phyloP scores from a whole-genome alignment of 2,113 vertebrate species.

The Hydrochoerus hydrochaeris region DNA sequence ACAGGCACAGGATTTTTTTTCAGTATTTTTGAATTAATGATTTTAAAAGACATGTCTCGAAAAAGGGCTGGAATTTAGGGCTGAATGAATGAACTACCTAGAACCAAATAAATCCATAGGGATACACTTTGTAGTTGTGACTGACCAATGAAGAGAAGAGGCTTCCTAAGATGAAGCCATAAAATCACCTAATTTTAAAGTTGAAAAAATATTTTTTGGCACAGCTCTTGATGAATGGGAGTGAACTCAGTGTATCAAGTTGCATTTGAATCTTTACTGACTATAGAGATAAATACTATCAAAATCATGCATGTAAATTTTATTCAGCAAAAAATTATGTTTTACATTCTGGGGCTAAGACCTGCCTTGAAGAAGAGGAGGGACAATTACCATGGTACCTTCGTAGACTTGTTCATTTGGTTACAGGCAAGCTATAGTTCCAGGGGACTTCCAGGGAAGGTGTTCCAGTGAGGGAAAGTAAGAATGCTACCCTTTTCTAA shows the following conservation, averaged over 20 bases:
- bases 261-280: background rate
- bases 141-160: background rate
- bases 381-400: background rate
- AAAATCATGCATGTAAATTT: background rate
- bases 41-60: background rate
- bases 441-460: background rate
- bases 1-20: background rate
- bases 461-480: background rate
- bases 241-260: background rate
- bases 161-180: background rate
- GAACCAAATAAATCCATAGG: background rate
- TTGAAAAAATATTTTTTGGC: conserved; percentile 4
- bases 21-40: background rate
- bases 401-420: background rate
- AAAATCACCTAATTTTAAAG: conserved; percentile 9
- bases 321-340: conserved; percentile 15
- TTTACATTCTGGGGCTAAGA: background rate
- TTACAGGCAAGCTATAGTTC: background rate
- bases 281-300: background rate
- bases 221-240: background rate
- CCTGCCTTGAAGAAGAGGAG: background rate
- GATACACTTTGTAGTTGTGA: conserved; percentile 8
- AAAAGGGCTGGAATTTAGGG: background rate
- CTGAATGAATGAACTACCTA: background rate
- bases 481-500: background rate